These are phyloP conservation scores for Schizaphis graminum DNA, from an alignment of 2,888 invertebrate genomes.

Conservation along the genomic window DNA sequence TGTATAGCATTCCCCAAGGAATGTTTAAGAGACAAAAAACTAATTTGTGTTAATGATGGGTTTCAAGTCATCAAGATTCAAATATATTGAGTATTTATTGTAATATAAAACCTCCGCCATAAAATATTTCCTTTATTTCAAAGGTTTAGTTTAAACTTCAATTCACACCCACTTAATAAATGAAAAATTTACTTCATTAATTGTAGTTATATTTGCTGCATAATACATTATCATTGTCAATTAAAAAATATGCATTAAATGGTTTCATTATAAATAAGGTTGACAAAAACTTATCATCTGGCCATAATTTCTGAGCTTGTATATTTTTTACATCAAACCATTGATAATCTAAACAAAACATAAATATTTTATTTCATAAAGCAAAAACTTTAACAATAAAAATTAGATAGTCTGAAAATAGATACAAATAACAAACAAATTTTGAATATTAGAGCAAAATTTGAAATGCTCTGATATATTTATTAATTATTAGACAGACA, in stretches of 20 bases:
- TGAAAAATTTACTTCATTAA: neutral
- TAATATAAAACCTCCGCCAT: no score
- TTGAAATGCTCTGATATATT: neutral
- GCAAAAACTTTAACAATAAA: slow-evolving; percentile 2
- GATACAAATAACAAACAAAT: neutral
- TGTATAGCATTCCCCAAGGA: no score
- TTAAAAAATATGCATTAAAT: slow-evolving; percentile 54
- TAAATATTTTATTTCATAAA: slow-evolving; percentile 67
- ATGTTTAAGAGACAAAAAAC: no score
- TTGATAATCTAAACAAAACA: slow-evolving; percentile 68
- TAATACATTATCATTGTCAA: slow-evolving; percentile 28
- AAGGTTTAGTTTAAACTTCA: no score
- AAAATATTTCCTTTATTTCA: no score
- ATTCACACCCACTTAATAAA: no score
- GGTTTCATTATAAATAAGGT: slow-evolving; percentile 71
- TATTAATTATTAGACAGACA: neutral
- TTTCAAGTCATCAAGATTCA: no score
- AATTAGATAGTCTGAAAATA: neutral
- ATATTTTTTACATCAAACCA: slow-evolving; percentile 77
- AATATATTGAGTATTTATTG: no score
- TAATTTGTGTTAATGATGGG: no score
- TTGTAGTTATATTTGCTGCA: slow-evolving; percentile 51
- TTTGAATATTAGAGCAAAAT: neutral
- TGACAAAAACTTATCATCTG: slow-evolving; percentile 79
- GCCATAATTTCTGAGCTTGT: slow-evolving; percentile 80